A percentile compares a stretch with the other conserved stretches of the same genome.
These are phyloP conservation scores for Rana temporaria DNA, from an alignment of 2,113 vertebrate species.

Conservation along the genomic window DNA sequence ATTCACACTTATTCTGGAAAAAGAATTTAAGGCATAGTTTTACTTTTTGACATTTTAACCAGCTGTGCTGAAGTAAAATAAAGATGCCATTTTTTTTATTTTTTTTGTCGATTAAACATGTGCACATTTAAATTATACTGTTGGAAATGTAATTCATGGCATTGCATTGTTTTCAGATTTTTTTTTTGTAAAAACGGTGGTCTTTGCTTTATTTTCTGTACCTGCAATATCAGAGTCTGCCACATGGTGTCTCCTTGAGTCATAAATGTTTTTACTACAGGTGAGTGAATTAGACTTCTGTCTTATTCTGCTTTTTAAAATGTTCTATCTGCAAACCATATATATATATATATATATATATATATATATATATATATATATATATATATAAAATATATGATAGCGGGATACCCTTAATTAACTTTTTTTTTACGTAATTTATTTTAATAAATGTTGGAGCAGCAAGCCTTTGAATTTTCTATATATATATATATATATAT, in stretches of 20 bases:
- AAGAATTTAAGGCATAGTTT: not conserved
- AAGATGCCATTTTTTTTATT: not conserved
- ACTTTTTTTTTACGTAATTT: no score
- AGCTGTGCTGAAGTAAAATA: not conserved
- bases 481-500: no score
- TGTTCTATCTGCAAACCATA: no score
- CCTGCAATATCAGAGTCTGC: not conserved
- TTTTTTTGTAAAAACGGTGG: not conserved
- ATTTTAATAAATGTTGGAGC: no score
- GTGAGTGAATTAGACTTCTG: no score
- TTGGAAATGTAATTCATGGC: not conserved
- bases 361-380: no score
- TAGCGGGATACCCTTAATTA: no score
- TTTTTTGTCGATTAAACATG: not conserved
- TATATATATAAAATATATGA: no score
- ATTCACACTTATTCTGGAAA: constrained; percentile 12
- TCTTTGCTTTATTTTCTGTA: not conserved
- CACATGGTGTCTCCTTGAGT: not conserved
- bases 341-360: no score
- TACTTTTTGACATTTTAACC: not conserved
- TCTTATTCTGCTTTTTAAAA: no score
- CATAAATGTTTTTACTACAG: no score
- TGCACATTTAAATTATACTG: not conserved
- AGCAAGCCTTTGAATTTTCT: no score
- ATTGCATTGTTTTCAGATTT: not conserved